Evolutionary conservation across 2,113 vertebrate genomes (phyloP).

Genomic region (Rattus norvegicus): GRCr8 NC_086033.1:11676001-11676500

Average conservation of each 20-base stretch:
- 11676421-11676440: background rate
- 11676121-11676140: background rate
- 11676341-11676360: background rate
- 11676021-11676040: background rate
- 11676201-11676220: background rate
- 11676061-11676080: background rate
- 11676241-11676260: conserved; percentile 47
- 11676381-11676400: conserved; percentile 36
- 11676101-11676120: too few species aligned
- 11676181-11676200: conserved; percentile 16
- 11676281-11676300: conserved; percentile 36
- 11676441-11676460: conserved; percentile 24
- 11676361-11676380: conserved; percentile 2
- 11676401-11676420: conserved; percentile 42
- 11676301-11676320: background rate
- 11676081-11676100: background rate
- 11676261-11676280: conserved; percentile 54
- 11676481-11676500: conserved; percentile 57
- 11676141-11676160: background rate
- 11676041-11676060: background rate
- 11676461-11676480: conserved; percentile 48
- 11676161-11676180: background rate
- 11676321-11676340: conserved; percentile 33
- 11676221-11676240: background rate
- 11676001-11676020: background rate